These are phyloP conservation scores for Netelia inedita DNA, from an alignment of 2,888 invertebrate genomes.

Conservation along the genomic window DNA sequence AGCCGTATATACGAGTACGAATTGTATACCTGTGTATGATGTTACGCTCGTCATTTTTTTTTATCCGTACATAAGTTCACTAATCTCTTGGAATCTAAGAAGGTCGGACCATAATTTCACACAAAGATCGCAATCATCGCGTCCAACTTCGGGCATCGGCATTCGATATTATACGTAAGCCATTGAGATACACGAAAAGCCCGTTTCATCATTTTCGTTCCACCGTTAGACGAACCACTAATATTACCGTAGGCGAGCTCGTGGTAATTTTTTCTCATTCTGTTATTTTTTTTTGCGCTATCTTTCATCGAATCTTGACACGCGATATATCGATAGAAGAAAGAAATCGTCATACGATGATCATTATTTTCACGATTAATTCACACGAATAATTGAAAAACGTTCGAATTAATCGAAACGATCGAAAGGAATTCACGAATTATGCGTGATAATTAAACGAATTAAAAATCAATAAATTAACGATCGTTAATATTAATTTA, in stretches of 20 bases:
- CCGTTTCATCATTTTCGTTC: conserved; percentile 30
- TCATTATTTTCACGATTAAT: too few species aligned
- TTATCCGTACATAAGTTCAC: background rate
- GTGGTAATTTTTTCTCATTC: background rate
- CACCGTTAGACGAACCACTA: conserved; percentile 76
- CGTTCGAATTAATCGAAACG: too few species aligned
- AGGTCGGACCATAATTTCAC: conserved; percentile 29
- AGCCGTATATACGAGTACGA: background rate
- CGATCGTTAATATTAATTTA: background rate
- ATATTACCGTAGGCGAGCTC: conserved; percentile 72
- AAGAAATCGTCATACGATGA: too few species aligned
- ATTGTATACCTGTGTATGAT: too few species aligned
- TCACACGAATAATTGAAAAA: too few species aligned
- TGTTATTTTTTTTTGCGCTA: background rate
- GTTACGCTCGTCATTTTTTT: too few species aligned
- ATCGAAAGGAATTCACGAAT: too few species aligned
- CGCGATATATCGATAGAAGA: background rate
- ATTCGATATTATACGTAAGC: conserved; percentile 9
- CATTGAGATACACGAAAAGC: background rate
- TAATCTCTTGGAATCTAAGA: conserved; percentile 33
- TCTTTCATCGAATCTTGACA: background rate
- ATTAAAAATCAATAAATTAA: too few species aligned
- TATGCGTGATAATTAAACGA: too few species aligned
- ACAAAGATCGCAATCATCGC: conserved; percentile 27
- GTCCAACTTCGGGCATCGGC: background rate